These are phyloP conservation scores for Calephelis virginiensis DNA, from an alignment of 1,140 invertebrate genomes.

Conservation along the genomic window DNA sequence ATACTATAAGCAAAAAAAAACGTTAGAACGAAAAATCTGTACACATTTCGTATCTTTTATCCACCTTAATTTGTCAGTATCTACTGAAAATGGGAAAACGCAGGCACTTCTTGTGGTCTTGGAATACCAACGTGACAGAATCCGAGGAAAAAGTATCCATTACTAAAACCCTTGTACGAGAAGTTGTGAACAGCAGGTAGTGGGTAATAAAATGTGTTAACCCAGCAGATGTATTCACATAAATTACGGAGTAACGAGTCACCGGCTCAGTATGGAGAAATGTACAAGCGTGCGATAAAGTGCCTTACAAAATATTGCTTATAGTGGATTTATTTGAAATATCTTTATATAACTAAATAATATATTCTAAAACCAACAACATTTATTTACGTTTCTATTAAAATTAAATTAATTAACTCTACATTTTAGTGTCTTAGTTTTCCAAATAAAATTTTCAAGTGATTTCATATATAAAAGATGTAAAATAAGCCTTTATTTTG, in stretches of 20 bases:
- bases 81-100: neutral
- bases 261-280: conserved; percentile 12
- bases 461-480: too few species aligned
- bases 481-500: too few species aligned
- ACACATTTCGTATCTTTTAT: too few species aligned
- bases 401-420: neutral
- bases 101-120: neutral
- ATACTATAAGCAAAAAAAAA: too few species aligned
- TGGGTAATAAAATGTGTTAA: conserved; percentile 15
- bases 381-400: neutral
- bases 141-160: conserved; percentile 10
- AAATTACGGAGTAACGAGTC: conserved; percentile 11
- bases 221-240: conserved; percentile 14
- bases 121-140: conserved; percentile 1
- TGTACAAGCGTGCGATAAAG: neutral
- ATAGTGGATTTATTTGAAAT: too few species aligned
- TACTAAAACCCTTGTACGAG: conserved; percentile 14
- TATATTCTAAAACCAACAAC: too few species aligned
- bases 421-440: too few species aligned
- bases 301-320: too few species aligned
- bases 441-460: too few species aligned
- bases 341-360: too few species aligned
- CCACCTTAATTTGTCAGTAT: neutral
- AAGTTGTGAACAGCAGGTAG: conserved; percentile 11
- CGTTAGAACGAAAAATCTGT: too few species aligned